Percentiles rank a stretch among this genome's conserved stretches.
Conservation (phyloP, 2,113 vertebrate genomes). For the Caranx melampygus region DNA sequence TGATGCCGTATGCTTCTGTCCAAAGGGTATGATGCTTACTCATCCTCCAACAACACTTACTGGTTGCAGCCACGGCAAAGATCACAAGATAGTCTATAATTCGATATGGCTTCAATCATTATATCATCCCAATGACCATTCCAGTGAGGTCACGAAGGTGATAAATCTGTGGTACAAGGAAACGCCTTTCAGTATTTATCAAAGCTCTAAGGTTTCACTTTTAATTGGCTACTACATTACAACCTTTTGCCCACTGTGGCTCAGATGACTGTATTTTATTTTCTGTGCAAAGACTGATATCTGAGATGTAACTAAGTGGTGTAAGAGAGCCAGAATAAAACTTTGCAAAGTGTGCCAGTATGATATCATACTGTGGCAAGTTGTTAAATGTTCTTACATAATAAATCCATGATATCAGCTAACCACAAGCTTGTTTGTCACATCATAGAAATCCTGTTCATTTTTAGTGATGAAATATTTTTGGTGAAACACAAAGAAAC, state of each 20-base stretch:
- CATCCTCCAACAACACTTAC: conserved; percentile 43
- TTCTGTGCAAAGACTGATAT: conserved; percentile 41
- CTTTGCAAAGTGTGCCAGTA: not conserved
- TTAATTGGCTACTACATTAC: not conserved
- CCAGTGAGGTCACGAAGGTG: conserved; percentile 10
- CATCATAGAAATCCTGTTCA: not conserved
- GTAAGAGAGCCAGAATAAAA: conserved; percentile 24
- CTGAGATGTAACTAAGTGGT: conserved; percentile 17
- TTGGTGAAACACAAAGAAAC: conserved; percentile 7
- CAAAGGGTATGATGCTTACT: conserved; percentile 50
- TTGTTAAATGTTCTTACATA: conserved; percentile 19
- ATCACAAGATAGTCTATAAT: conserved; percentile 52
- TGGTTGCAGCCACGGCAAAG: conserved; percentile 32
- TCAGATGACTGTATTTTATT: conserved; percentile 27
- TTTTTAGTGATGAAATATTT: conserved; percentile 11
- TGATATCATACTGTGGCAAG: conserved; percentile 26
- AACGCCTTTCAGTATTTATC: conserved; percentile 15
- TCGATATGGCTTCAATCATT: conserved; percentile 33
- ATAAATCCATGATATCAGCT: conserved; percentile 38
- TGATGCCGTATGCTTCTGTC: conserved; percentile 53
- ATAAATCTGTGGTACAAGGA: conserved; percentile 13
- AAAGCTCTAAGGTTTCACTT: conserved; percentile 4
- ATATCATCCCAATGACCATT: conserved; percentile 24
- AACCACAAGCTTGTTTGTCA: not conserved
- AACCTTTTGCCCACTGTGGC: not conserved